Evolutionary conservation across 1,140 invertebrate species (phyloP).

Genomic region (Drosophila kohkoa): DNA sequence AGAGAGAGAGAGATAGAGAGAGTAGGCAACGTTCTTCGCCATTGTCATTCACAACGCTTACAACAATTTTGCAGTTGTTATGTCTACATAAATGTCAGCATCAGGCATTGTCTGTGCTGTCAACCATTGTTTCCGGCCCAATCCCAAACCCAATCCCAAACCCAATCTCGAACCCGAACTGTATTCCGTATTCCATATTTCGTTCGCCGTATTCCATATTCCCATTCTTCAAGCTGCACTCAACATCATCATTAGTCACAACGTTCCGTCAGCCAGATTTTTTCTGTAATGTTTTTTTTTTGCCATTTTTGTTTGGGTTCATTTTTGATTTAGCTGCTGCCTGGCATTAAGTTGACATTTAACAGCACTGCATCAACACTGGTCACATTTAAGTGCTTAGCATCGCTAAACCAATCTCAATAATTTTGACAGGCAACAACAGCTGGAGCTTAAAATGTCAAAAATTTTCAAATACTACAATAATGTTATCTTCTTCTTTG

Average conservation of each 20-base stretch:
- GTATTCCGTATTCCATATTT: not conserved
- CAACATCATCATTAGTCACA: conserved; percentile 50
- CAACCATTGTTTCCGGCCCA: conserved; percentile 47
- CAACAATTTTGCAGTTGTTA: conserved; percentile 61
- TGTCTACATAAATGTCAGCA: conserved; percentile 80
- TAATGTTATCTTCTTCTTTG: too few species aligned
- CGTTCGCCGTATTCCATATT: conserved; percentile 9
- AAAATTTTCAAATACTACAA: too few species aligned
- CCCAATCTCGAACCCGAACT: conserved; percentile 31
- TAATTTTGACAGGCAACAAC: too few species aligned
- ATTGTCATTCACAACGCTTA: conserved; percentile 46
- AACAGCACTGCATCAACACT: conserved; percentile 25
- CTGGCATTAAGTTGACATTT: conserved; percentile 21
- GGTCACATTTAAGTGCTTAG: conserved; percentile 15
- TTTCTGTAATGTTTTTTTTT: not conserved
- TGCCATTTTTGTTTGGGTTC: not conserved
- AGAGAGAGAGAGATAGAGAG: conserved; percentile 31
- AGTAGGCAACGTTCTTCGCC: conserved; percentile 49
- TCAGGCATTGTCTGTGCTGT: conserved; percentile 60
- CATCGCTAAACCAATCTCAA: not conserved
- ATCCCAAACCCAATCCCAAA: conserved; percentile 27
- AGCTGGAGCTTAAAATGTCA: too few species aligned
- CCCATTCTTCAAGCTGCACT: conserved; percentile 30
- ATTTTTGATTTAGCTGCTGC: conserved; percentile 34
- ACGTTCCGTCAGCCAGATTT: not conserved